Percentiles rank a stretch among this genome's conserved stretches.
These are phyloP conservation scores for Clusia tigrina DNA, from an alignment of 2,888 invertebrate genomes.

Conservation along the genomic window DNA sequence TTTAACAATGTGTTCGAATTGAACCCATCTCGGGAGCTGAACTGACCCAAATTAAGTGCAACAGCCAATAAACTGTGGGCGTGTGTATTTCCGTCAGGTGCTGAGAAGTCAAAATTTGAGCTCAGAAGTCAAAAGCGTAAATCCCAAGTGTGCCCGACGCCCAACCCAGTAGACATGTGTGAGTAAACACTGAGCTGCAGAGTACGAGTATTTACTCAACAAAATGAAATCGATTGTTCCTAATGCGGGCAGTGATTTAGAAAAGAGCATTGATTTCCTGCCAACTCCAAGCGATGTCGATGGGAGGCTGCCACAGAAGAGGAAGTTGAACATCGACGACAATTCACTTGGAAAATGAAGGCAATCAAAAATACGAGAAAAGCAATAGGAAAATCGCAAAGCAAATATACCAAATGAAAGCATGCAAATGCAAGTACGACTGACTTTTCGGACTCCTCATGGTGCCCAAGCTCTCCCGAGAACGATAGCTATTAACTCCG, in stretches of 20 bases:
- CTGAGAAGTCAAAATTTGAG: not conserved
- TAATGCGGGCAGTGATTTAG: slow-evolving; percentile 48
- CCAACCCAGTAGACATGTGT: no score
- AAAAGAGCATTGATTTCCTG: slow-evolving; percentile 33
- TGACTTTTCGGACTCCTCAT: no score
- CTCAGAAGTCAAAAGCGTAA: no score
- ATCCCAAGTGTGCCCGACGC: no score
- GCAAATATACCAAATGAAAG: not conserved
- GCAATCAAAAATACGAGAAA: slow-evolving; percentile 30
- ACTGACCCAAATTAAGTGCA: no score
- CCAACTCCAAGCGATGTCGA: not conserved
- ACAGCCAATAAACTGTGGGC: no score
- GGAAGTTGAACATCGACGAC: slow-evolving; percentile 51
- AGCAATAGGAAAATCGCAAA: not conserved
- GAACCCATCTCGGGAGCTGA: not conserved
- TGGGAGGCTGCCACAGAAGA: not conserved
- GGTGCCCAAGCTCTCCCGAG: no score
- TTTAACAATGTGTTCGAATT: slow-evolving; percentile 39
- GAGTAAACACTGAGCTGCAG: no score
- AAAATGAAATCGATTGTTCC: slow-evolving; percentile 52
- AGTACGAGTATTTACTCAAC: slow-evolving; percentile 33
- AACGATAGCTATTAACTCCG: no score
- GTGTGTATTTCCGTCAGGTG: no score
- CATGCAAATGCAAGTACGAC: no score
- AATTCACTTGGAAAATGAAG: slow-evolving; percentile 54